Conservation (phyloP, 1,140 invertebrate genomes). For the Cydia pomonella region DNA sequence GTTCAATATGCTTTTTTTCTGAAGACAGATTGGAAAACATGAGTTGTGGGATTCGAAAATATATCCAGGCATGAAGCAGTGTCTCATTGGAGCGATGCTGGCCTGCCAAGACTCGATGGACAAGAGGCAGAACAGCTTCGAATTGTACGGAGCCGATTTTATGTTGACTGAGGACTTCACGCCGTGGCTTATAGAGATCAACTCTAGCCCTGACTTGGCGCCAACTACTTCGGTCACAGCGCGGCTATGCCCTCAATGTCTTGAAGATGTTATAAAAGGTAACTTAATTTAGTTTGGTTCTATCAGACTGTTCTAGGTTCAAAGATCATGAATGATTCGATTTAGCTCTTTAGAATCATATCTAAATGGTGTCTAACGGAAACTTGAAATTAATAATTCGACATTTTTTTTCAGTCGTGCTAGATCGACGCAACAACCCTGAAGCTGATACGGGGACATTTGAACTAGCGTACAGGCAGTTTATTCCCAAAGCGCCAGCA, state of each 20-base stretch:
- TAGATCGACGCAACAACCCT: constrained; percentile 90
- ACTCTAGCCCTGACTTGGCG: constrained; percentile 95
- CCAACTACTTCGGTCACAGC: constrained; percentile 94
- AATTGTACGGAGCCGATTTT: constrained; percentile 96
- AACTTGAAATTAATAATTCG: not conserved
- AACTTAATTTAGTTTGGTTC: too few species aligned
- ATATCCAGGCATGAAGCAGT: constrained; percentile 94
- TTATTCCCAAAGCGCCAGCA: constrained; percentile 88
- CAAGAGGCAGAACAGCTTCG: constrained; percentile 92
- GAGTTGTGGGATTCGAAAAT: constrained; percentile 90
- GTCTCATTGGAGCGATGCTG: constrained; percentile 92
- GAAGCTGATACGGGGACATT: constrained; percentile 93
- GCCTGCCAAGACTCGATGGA: constrained; percentile 94
- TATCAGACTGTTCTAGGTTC: too few species aligned
- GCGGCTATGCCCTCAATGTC: constrained; percentile 90
- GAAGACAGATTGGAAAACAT: constrained; percentile 85
- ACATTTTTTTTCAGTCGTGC: constrained; percentile 85
- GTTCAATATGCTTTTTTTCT: constrained; percentile 57
- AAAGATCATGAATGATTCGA: too few species aligned
- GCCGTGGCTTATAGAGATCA: constrained; percentile 97
- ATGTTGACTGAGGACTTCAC: constrained; percentile 94
- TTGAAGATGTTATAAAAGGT: constrained; percentile 97
- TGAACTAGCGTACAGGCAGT: constrained; percentile 89
- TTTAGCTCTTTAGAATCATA: too few species aligned
- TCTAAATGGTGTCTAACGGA: not conserved